phyloP scores from a whole-genome alignment of 2,113 vertebrate genomes.

The cattle (Bos taurus) region ARS-UCD2.0 NC_037334.1:27669501-27670000 shows the following conservation, averaged over 20 bases:
- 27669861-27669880: not conserved
- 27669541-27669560: no score
- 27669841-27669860: not conserved
- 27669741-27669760: not conserved
- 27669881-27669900: not conserved
- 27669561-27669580: no score
- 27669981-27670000: not conserved
- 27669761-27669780: not conserved
- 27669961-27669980: not conserved
- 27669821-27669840: not conserved
- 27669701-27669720: not conserved
- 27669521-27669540: no score
- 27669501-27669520: no score
- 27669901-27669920: not conserved
- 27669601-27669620: no score
- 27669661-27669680: not conserved
- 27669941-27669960: not conserved
- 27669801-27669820: not conserved
- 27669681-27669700: not conserved
- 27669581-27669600: no score
- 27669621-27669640: no score
- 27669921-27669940: not conserved
- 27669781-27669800: not conserved
- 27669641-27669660: no score
- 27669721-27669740: not conserved